Evolutionary conservation across 2,797 vertebrate genomes (phyloP).

Genomic region (Botia kubotai): DNA sequence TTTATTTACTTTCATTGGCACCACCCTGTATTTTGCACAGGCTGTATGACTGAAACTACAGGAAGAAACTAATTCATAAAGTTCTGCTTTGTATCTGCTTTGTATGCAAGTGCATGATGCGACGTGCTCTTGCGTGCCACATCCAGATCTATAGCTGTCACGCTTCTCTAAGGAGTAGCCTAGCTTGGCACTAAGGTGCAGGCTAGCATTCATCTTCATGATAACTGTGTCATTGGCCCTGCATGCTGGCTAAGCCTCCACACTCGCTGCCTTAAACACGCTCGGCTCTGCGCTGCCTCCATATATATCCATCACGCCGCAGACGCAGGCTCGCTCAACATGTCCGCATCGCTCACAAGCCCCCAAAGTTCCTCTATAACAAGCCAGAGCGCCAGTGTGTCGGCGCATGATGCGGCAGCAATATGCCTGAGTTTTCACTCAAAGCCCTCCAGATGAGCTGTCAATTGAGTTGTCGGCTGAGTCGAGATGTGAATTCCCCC

Average conservation of each 20-base stretch:
- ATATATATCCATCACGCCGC: slow-evolving; percentile 19
- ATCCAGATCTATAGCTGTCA: slow-evolving; percentile 69
- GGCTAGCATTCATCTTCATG: slow-evolving; percentile 85
- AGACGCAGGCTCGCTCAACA: neutral
- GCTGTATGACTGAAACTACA: neutral
- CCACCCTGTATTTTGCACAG: no score
- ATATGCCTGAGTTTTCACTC: slow-evolving; percentile 3
- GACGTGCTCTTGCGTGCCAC: slow-evolving; percentile 52
- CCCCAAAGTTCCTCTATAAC: slow-evolving; percentile 17
- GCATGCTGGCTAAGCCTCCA: slow-evolving; percentile 59
- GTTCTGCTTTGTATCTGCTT: slow-evolving; percentile 23
- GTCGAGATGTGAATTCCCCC: slow-evolving; percentile 24
- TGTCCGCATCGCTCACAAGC: slow-evolving; percentile 18
- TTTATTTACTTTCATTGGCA: no score
- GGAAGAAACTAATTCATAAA: neutral
- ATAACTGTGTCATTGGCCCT: slow-evolving; percentile 86
- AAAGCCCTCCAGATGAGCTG: slow-evolving; percentile 29
- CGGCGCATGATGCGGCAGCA: neutral
- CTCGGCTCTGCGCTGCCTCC: slow-evolving; percentile 21
- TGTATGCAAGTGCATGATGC: slow-evolving; percentile 39
- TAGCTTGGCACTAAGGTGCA: slow-evolving; percentile 67
- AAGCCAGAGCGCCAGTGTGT: neutral
- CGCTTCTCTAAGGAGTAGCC: slow-evolving; percentile 65
- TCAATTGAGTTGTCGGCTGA: slow-evolving; percentile 35
- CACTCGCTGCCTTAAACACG: slow-evolving; percentile 47